Conservation (phyloP, 1,140 invertebrate species). For the Stenopsyche tienmushanensis region DNA sequence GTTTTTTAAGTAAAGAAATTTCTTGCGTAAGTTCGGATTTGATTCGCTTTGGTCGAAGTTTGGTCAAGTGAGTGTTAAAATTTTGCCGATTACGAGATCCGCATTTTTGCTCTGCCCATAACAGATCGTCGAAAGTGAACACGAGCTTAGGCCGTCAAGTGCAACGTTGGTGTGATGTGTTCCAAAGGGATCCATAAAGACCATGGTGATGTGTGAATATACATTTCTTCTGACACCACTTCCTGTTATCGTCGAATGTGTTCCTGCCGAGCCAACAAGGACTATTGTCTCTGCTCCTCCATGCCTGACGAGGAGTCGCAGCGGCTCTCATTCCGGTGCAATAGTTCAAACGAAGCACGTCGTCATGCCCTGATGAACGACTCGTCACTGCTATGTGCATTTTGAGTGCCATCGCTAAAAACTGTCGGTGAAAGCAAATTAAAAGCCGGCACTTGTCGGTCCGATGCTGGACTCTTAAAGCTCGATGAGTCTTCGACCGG, state of each 20-base stretch:
- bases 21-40: too few species aligned
- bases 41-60: too few species aligned
- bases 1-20: too few species aligned
- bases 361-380: neutral
- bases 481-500: neutral
- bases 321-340: slow-evolving; percentile 6
- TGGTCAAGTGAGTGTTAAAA: too few species aligned
- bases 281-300: slow-evolving; percentile 32
- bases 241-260: neutral
- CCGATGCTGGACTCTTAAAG: neutral
- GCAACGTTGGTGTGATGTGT: neutral
- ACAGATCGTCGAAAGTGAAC: too few species aligned
- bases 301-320: slow-evolving; percentile 30
- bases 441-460: neutral
- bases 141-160: too few species aligned
- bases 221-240: neutral
- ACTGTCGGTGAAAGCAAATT: neutral
- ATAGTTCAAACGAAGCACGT: slow-evolving; percentile 4
- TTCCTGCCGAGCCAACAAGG: neutral
- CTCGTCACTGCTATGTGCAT: neutral
- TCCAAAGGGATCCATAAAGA: neutral
- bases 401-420: too few species aligned
- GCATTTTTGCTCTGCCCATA: neutral
- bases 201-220: neutral
- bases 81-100: neutral